Conservation (phyloP, 1,140 invertebrate genomes). For the Leptinotarsa defecta region DNA sequence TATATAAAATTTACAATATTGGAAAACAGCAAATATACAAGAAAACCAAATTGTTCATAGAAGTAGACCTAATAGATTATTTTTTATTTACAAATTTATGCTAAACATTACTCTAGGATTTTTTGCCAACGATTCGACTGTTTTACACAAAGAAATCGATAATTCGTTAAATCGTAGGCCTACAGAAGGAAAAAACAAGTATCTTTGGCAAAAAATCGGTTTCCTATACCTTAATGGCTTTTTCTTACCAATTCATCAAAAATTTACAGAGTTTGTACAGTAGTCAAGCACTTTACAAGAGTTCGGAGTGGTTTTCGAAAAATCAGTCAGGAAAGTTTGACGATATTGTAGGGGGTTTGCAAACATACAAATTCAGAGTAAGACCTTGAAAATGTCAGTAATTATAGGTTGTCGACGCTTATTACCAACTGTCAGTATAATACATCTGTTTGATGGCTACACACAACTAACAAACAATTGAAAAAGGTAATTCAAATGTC, state of each 20-base stretch:
- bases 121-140: neutral
- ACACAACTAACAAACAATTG: too few relatives aligned
- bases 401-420: too few relatives aligned
- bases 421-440: too few relatives aligned
- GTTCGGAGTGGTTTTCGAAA: neutral
- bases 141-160: neutral
- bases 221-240: neutral
- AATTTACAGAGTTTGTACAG: constrained; percentile 8
- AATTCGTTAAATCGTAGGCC: constrained; percentile 4
- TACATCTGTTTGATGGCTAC: too few relatives aligned
- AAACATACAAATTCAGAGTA: too few relatives aligned
- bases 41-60: constrained; percentile 1
- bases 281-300: neutral
- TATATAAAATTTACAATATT: constrained; percentile 24
- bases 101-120: constrained; percentile 4
- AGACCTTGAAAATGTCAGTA: too few relatives aligned
- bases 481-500: too few relatives aligned
- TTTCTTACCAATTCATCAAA: neutral
- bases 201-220: neutral
- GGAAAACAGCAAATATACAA: constrained; percentile 13
- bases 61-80: constrained; percentile 1
- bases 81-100: constrained; percentile 19
- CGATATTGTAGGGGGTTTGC: too few relatives aligned
- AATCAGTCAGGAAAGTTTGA: too few relatives aligned
- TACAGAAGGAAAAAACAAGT: neutral